Percentiles rank a stretch among this genome's conserved stretches.
Evolutionary conservation across 2,888 invertebrate genomes (phyloP).

Genomic region (Eristalis pertinax): DNA sequence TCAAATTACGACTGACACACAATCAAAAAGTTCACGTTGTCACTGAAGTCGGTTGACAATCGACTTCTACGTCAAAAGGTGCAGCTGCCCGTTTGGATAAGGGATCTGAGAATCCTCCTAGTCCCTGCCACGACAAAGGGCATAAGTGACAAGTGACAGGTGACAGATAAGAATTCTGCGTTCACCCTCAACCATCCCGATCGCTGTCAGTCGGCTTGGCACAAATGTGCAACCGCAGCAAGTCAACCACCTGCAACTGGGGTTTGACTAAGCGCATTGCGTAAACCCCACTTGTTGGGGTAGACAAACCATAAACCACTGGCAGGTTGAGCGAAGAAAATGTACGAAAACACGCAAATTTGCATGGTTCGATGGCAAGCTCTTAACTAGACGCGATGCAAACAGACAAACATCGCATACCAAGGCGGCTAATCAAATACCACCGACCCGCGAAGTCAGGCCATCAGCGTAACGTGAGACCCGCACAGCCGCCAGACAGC

Average conservation of each 20-base stretch:
- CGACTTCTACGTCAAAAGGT: no score
- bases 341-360: neutral
- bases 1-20: neutral
- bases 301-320: constrained; percentile 3
- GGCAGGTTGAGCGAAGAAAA: neutral
- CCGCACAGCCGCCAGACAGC: neutral
- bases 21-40: no score
- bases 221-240: constrained; percentile 3
- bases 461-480: constrained; percentile 34
- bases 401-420: constrained; percentile 15
- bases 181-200: no score
- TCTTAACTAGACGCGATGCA: neutral
- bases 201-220: neutral
- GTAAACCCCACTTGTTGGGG: constrained; percentile 13
- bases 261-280: constrained; percentile 16
- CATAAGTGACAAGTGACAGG: neutral
- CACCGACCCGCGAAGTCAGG: constrained; percentile 1
- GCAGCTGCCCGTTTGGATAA: no score
- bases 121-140: no score
- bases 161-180: neutral
- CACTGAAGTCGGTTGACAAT: neutral
- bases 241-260: constrained; percentile 26
- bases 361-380: constrained; percentile 5
- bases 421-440: constrained; percentile 17
- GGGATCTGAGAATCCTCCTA: no score